Conservation (phyloP, 2,888 invertebrate genomes). For the Thysanoteuthis rhombus region DNA sequence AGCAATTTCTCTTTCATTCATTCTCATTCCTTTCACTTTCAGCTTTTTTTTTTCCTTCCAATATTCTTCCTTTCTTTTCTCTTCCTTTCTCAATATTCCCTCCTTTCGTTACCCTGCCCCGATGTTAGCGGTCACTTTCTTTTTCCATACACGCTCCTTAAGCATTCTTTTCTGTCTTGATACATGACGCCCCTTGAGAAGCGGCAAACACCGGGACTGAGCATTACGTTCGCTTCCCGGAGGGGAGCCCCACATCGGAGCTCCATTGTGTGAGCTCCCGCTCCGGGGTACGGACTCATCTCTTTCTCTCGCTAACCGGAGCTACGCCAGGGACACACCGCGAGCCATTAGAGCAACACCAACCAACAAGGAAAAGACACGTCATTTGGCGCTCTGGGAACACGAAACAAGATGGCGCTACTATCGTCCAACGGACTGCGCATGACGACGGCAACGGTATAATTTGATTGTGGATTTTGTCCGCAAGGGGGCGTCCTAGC, state of each 20-base stretch:
- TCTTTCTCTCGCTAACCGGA: background rate
- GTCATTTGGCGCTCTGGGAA: background rate
- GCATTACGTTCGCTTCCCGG: background rate
- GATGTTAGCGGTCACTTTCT: too few relatives aligned
- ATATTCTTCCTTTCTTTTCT: too few relatives aligned
- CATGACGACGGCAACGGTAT: background rate
- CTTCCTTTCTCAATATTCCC: background rate
- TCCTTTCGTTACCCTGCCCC: background rate
- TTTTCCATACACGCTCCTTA: too few relatives aligned
- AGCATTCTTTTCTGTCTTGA: background rate
- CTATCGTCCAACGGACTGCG: background rate
- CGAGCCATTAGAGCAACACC: background rate
- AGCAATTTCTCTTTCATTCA: background rate
- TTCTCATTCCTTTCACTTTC: background rate
- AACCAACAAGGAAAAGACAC: background rate
- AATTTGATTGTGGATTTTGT: too few relatives aligned
- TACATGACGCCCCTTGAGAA: background rate
- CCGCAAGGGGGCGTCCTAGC: background rate
- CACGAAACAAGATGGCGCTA: background rate
- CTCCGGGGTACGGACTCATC: background rate
- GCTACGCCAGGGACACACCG: constrained; percentile 12
- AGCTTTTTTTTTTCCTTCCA: background rate
- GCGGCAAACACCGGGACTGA: background rate
- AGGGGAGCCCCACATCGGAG: background rate
- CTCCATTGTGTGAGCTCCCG: background rate